Base-by-base conservation (phyloP, 1,140 invertebrate species). In the Diuraphis noxia region DNA sequence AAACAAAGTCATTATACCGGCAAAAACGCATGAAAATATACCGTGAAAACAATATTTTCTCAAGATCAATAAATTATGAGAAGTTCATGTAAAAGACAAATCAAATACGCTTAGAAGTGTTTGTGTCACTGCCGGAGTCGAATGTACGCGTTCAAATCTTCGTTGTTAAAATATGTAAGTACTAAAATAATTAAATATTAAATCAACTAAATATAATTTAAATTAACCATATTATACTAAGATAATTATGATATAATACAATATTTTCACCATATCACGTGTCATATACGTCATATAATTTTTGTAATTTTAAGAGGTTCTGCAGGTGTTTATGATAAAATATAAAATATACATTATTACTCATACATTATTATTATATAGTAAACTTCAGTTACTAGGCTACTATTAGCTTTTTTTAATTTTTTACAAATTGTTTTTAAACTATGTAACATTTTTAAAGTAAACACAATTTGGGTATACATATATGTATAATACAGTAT, bases 1-100 rank as follows among this genome's bases (percentile, higher is more conserved):
- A 91, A 91, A 91, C 89, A 91, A 91, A 91, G 89, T 81, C 89
- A 91, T 91, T 91, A 91, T 49, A 91, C 89, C 89, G 89, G 72
- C 25, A 52, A 91, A 82, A 91, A 91, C 89, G 72, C 88, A 91
- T 82, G 89, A 91, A 91, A 91, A 91, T 82, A 91, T 82, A 82
- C 34, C 21, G 77, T 82, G 43, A 91, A 91, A 91, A 91, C 89
- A 91, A 91, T 91, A 91, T 81, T 91, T 91, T 82, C 40, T 82
- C 5, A 36, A 91, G 89, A 91, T 91, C 89, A 91, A 91, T 91
- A 91, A 91, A 91, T 81, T 46, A 91, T 91, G 77, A 82, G 41
- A 91, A 79, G 89, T 91, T 91, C 72, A 81, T 82, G 89, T 91
- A 40, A 91, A 91, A 81, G 34, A 91, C 41, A 91, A 91, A 91